These are phyloP conservation scores for Cephus pygmeus DNA, from an alignment of 2,888 invertebrate genomes.

Conservation along the genomic window DNA sequence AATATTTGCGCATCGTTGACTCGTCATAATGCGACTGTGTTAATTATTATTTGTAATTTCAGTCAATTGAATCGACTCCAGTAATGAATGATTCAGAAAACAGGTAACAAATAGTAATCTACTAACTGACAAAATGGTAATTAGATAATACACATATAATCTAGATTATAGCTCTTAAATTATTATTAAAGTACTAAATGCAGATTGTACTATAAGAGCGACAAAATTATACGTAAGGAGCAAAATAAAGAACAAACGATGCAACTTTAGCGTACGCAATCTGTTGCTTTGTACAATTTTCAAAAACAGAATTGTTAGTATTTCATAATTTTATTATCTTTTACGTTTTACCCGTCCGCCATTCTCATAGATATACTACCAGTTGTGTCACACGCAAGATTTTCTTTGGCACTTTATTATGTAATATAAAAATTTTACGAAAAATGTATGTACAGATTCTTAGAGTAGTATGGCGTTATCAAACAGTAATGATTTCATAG, in stretches of 20 bases:
- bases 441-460: constrained; percentile 55
- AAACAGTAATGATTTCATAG: constrained; percentile 31
- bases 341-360: background rate
- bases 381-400: constrained; percentile 16
- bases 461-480: constrained; percentile 59
- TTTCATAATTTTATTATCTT: background rate
- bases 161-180: background rate
- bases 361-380: background rate
- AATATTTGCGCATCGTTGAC: background rate
- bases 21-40: background rate
- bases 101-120: background rate
- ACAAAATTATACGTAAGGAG: background rate
- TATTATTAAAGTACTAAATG: background rate
- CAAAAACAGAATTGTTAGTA: background rate
- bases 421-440: constrained; percentile 47
- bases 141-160: background rate
- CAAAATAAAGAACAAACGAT: background rate
- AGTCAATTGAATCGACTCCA: background rate
- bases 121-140: background rate
- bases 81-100: background rate
- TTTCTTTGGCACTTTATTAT: constrained; percentile 65
- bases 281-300: background rate
- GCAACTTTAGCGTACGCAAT: background rate
- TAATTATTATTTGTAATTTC: background rate
- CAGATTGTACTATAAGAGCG: background rate